A percentile compares a stretch with the other conserved stretches of the same genome.
Conservation (phyloP, 2,797 vertebrate genomes). For the Lophius americanus region DNA sequence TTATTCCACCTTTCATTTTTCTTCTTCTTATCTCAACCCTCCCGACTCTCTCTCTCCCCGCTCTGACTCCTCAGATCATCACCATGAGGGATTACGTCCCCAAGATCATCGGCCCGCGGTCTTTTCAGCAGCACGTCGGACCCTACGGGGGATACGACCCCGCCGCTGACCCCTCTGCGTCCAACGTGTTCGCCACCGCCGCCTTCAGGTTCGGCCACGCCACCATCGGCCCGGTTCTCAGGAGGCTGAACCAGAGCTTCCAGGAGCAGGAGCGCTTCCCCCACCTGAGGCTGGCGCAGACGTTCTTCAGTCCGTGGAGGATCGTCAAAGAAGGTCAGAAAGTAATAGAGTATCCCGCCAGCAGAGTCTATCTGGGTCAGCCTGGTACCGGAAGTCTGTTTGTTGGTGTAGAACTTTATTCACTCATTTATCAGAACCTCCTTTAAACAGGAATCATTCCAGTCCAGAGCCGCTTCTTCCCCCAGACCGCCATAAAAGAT, state of each 20-base stretch:
- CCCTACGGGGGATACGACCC: slow-evolving; percentile 86
- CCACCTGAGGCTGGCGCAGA: slow-evolving; percentile 81
- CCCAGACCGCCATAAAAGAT: too few species aligned
- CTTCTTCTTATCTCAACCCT: too few species aligned
- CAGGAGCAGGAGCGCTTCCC: slow-evolving; percentile 82
- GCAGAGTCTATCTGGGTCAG: slow-evolving; percentile 35
- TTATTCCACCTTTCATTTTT: too few species aligned
- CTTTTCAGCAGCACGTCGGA: slow-evolving; percentile 84
- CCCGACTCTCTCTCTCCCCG: slow-evolving; percentile 1
- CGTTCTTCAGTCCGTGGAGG: slow-evolving; percentile 94
- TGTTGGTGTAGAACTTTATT: not conserved
- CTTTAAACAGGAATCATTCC: too few species aligned
- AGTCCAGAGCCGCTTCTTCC: too few species aligned
- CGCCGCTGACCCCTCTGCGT: slow-evolving; percentile 83
- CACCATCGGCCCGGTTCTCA: slow-evolving; percentile 82
- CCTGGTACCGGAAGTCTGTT: slow-evolving; percentile 1
- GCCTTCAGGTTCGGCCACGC: slow-evolving; percentile 96
- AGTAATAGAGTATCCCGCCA: slow-evolving; percentile 19
- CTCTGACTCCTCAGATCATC: slow-evolving; percentile 83
- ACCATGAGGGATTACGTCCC: slow-evolving; percentile 93
- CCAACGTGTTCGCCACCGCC: slow-evolving; percentile 94
- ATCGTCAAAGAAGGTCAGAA: slow-evolving; percentile 90
- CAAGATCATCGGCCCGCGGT: slow-evolving; percentile 87
- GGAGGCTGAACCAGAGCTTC: slow-evolving; percentile 85
- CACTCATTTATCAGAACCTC: too few species aligned